Base-by-base conservation (phyloP, 2,888 invertebrate genomes). In the Alcis repandata region DNA sequence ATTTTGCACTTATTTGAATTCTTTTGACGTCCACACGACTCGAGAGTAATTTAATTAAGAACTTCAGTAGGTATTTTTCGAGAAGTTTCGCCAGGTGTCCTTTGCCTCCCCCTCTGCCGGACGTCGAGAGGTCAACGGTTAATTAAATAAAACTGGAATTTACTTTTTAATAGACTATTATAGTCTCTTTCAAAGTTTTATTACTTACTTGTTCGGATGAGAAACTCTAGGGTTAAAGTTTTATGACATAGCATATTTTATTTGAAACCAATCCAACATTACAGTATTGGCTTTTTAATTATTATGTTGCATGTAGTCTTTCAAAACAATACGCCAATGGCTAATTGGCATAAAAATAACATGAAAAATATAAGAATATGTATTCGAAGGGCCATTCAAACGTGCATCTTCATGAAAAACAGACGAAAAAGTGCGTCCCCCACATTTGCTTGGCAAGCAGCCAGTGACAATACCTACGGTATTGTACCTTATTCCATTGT, bases 351-450 rank as follows among this genome's bases (percentile, higher is more conserved):
- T 51, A 46, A 63, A 58, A 72, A 63, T 51, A 53, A 45, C 61
- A 72, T 69, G 20, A 15, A 69, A 67, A 69, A 64, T 60, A 68
- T 27, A 59, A 57, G 17, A 53, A 68, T 72, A 68, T 76, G 41
- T 51, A 51, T 51, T 36, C 68, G 71, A 63, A 76, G 69, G 69
- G 67, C 82, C 79, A 83, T 86, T 84, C 79, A 82, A 79, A 80
- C 78, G 75, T 80, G 82, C 80, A 79, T 79, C 73, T 74, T 74
- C 76, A 77, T 77, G 82, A 85, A 87, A 86, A 86, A 82, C 79
- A 79, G 78, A 83, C 80, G 76, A 84, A 87, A 89, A 86, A 80
- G 81, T 80, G 82, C 85, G 83, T 79, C 77, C 78, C 54, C 81
- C 79, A 80, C 82, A 79, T 82, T 78, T 75, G 75, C 75, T 88